Percentiles rank a stretch among this genome's conserved stretches.
phyloP scores from a whole-genome alignment of 1,140 invertebrate species.

The Chironomus striatipennis region DNA sequence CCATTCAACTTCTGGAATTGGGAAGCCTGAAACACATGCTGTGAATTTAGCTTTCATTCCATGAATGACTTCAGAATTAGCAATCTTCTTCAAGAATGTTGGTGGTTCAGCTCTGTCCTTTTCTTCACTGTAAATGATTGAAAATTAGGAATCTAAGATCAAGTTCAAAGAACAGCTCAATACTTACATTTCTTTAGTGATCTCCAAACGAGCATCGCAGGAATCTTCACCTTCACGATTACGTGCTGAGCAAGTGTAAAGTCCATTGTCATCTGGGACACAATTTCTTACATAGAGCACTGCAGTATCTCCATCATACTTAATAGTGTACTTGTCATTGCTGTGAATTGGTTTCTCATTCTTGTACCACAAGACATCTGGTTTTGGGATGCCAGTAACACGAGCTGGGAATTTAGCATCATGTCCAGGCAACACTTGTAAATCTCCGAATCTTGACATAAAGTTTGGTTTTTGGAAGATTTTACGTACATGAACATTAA shows the following conservation, averaged over 20 bases:
- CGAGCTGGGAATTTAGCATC: slow-evolving; percentile 76
- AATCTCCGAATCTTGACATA: slow-evolving; percentile 70
- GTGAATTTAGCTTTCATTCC: slow-evolving; percentile 88
- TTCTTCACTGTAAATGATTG: slow-evolving; percentile 49
- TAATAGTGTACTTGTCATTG: slow-evolving; percentile 65
- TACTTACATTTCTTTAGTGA: slow-evolving; percentile 75
- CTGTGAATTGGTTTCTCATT: slow-evolving; percentile 59
- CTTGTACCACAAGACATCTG: slow-evolving; percentile 78
- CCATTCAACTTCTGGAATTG: slow-evolving; percentile 80
- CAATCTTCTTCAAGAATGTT: slow-evolving; percentile 79
- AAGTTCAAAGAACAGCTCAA: not conserved
- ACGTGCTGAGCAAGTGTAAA: slow-evolving; percentile 65
- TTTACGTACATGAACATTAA: slow-evolving; percentile 65
- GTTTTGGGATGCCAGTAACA: slow-evolving; percentile 76
- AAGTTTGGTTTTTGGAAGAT: slow-evolving; percentile 72
- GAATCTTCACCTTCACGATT: slow-evolving; percentile 73
- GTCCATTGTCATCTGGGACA: slow-evolving; percentile 55
- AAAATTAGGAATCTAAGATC: too few species aligned
- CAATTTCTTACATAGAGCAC: slow-evolving; percentile 66
- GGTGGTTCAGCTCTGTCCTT: slow-evolving; percentile 71
- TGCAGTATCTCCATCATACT: slow-evolving; percentile 67
- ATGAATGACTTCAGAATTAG: slow-evolving; percentile 77
- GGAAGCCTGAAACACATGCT: slow-evolving; percentile 73
- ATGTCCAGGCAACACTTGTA: slow-evolving; percentile 68
- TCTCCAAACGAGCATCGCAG: slow-evolving; percentile 61